Conservation (phyloP, 92 coral and sea anemone genomes). For the Epizoanthus ramosus region DNA sequence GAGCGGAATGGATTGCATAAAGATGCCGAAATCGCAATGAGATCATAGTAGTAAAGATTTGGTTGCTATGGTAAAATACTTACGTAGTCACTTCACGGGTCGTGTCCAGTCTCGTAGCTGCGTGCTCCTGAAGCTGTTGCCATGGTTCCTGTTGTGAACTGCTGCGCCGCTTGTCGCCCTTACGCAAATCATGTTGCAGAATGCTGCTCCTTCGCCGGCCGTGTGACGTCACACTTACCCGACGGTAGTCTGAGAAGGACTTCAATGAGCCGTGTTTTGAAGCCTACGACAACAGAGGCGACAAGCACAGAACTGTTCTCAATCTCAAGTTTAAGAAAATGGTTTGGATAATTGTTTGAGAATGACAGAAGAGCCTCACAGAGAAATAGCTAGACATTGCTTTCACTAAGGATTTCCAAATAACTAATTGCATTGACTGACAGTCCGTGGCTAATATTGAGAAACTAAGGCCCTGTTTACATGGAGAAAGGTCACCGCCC, state of each 20-base stretch:
- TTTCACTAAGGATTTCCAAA: no score
- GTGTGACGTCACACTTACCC: conserved; percentile 33
- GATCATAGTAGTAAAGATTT: background rate
- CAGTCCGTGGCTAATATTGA: no score
- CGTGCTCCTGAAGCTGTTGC: conserved; percentile 31
- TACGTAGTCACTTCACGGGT: no score
- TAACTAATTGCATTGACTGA: no score
- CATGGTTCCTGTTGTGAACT: conserved; percentile 16
- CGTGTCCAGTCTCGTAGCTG: background rate
- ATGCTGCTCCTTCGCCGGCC: conserved; percentile 38
- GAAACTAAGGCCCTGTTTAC: no score
- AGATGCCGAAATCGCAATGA: background rate
- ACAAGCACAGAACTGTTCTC: background rate
- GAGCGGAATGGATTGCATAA: no score
- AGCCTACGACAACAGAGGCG: background rate
- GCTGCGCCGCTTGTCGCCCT: conserved; percentile 27
- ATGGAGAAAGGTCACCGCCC: no score
- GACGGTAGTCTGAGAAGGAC: conserved; percentile 26
- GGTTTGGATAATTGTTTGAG: background rate
- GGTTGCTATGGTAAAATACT: background rate
- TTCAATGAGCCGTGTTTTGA: conserved; percentile 22
- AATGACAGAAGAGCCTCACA: no score
- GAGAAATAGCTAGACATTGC: no score
- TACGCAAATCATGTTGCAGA: conserved; percentile 8
- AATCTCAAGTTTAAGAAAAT: background rate